Evolutionary conservation across 2,888 invertebrate species (phyloP), one percentile per base, ranked within the genome.

Genomic region (Crossocerus cetratus): DNA sequence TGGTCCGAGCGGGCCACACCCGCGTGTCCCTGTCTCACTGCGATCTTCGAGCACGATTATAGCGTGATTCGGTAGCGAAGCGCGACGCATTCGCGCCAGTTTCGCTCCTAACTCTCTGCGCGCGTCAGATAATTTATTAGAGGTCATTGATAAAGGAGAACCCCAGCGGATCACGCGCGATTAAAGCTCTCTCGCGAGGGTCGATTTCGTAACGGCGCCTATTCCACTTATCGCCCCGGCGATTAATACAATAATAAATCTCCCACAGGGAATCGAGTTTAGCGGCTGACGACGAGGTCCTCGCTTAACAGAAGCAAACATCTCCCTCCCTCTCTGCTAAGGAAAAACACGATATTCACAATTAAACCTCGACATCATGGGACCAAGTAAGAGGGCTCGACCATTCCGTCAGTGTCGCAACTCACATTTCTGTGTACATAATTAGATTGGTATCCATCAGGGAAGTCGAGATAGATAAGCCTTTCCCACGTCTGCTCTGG

Each of bases 101-200:
- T 43, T 53, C 20, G 53, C 14, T 65, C 21, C 63, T 58, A 67
- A 58, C 69, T 62, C 61, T 55, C 60, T 23, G 18, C 54, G n/a
- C 3, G 14, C 13, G 49, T 49, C 49, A 49, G 65, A 78, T 75
- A 68, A 76, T 64, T 72, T 73, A 74, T 63, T 70, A 20, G 57
- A 60, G 77, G 82, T 82, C 81, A 82, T 2, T 56, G 81, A 81
- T 81, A 79, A 82, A 60, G 23, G 32, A 67, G 77, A 82, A 79
- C 81, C 77, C 82, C 81, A 82, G 71, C 77, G 61, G 64, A 74
- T 79, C 64, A 59, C 2, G 57, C n/a, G 58, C 43, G 53, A 58
- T 74, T 49, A 49, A 16, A 49, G 49, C 49, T 16, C 43, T 58
- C 18, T 43, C 57, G 59, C 43, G 76, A 67, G 67, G 49, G 64